Evolutionary conservation across 2,113 vertebrate species (phyloP), one percentile per base, ranked within the genome.

Genomic region (Amphiprion percula): DNA sequence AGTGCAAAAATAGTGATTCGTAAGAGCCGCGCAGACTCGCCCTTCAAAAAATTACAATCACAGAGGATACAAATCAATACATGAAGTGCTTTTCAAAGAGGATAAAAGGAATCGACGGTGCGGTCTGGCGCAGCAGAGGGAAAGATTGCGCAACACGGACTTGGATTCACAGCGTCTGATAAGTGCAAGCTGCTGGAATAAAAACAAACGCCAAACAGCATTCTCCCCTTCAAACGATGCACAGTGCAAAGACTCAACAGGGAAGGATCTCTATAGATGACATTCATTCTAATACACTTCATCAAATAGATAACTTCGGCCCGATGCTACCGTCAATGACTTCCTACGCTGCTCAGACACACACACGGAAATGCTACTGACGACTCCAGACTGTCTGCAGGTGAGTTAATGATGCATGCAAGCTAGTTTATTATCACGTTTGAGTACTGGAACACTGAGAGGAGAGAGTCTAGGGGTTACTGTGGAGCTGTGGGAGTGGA

Each of bases 1-100:
- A 93, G 94, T 95, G 94, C 94, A 95, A 94, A 95, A 94, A 94
- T 93, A 93, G 88, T 91, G 83, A 86, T 83, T 88, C 80, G 75
- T 83, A 88, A 90, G 84, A 93, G 87, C 92, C 88, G 93, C 83
- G 87, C 77, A 90, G 68, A 86, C 76, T 90, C 69, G 69, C 58
- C 79, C 87, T 87, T 92, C 61, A 69, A 91, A 73, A 85, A 88
- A 76, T 74, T 83, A 85, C 64, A 85, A 60, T 78, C 72, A 87
- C 68, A 84, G 71, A 88, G 21, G 77, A 82, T 79, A 91, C 83
- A 84, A 84, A 68, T 79, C 10, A 90, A 74, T 62, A 77, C 79
- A 84, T 26, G 66, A 85, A 82, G 80, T 83, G 71, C 86, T 70
- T 77, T 55, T 87, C 44, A 21, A 80, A 79, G 47, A 80, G 72